phyloP scores from a whole-genome alignment of 2,888 invertebrate species.

The Cyrtodaria siliqua region DNA sequence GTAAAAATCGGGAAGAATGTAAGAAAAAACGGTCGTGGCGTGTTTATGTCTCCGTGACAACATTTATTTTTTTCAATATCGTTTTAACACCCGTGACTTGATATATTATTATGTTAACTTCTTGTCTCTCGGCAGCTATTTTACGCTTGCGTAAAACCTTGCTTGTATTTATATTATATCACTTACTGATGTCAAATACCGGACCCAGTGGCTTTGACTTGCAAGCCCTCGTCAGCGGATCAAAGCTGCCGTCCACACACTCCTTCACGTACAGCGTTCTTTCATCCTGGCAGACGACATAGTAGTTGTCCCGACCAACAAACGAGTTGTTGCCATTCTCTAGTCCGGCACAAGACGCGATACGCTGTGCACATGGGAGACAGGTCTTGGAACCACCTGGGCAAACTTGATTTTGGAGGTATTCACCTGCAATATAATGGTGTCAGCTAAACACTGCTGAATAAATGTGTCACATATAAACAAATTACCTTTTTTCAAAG shows the following conservation, averaged over 20 bases:
- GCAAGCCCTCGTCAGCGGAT: conserved; percentile 40
- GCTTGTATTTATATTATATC: no score
- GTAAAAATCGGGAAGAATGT: no score
- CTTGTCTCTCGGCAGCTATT: no score
- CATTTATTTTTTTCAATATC: no score
- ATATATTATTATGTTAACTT: no score
- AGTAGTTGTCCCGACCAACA: conserved; percentile 52
- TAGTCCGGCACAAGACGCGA: conserved; percentile 64
- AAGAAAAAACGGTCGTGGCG: no score
- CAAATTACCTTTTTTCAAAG: no score
- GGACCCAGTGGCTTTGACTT: conserved; percentile 33
- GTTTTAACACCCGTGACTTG: no score
- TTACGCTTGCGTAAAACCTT: no score
- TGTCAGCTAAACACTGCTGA: no score
- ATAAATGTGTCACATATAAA: no score
- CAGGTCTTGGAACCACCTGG: conserved; percentile 46
- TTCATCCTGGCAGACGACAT: conserved; percentile 60
- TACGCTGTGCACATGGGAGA: conserved; percentile 64
- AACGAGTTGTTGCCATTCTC: conserved; percentile 63
- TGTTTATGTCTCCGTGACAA: no score
- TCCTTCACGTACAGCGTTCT: conserved; percentile 57
- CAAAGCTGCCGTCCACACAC: conserved; percentile 48
- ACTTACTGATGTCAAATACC: conserved; percentile 56
- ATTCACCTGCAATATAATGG: conserved; percentile 47
- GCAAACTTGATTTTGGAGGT: conserved; percentile 59